Conservation (phyloP, 2,113 vertebrate species). For the Centrocercus urophasianus region DNA sequence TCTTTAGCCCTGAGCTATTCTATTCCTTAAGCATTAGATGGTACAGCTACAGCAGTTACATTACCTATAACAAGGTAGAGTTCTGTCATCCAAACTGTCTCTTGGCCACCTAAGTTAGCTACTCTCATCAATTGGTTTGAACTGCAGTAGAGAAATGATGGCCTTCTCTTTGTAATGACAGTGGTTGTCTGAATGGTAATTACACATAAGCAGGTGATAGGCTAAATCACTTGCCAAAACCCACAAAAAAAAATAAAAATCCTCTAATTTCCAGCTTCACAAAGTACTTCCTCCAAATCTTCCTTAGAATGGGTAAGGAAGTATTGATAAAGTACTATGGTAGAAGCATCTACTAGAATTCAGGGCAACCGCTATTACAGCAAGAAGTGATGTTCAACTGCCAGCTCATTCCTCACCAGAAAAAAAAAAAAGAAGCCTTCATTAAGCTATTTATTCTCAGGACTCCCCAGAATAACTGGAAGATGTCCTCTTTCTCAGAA, state of each 20-base stretch:
- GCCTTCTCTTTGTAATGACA: background rate
- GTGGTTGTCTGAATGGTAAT: background rate
- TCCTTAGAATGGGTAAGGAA: background rate
- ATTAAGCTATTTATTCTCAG: background rate
- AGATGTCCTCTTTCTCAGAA: background rate
- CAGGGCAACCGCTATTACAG: background rate
- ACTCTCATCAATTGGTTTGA: background rate
- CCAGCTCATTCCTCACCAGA: background rate
- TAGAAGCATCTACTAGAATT: background rate
- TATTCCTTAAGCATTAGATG: background rate
- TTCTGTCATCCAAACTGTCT: background rate
- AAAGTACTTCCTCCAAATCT: background rate
- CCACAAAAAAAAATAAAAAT: background rate
- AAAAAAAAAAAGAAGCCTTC: background rate
- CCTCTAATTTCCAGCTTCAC: background rate
- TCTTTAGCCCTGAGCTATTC: background rate
- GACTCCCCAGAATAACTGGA: background rate
- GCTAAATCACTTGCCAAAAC: background rate
- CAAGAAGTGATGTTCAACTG: background rate
- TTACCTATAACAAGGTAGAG: background rate
- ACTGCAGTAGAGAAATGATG: background rate
- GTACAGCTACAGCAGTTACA: background rate
- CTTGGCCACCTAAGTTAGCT: background rate
- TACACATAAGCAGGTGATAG: background rate
- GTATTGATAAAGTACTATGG: background rate